Evolutionary conservation across 2,888 invertebrate genomes (phyloP).

Genomic region (Conistra vaccinii): DNA sequence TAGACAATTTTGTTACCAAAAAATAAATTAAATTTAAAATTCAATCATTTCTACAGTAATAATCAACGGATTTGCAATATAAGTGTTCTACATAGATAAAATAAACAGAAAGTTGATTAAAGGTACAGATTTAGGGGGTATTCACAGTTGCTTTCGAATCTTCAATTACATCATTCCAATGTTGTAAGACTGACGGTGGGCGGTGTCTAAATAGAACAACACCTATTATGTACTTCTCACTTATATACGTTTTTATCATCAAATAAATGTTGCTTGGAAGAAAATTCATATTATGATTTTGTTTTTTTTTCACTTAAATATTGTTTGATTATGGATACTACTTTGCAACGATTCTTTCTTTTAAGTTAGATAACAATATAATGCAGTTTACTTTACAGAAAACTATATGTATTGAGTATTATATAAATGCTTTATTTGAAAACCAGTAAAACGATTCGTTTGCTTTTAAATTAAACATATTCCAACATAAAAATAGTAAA

Average conservation of each 20-base stretch:
- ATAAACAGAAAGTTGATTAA: neutral
- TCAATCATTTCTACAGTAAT: neutral
- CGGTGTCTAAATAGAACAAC: slow-evolving; percentile 87
- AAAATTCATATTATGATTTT: neutral
- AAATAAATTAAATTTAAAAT: neutral
- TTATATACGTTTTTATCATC: slow-evolving; percentile 60
- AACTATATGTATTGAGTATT: neutral
- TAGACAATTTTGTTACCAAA: neutral
- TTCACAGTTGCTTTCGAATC: neutral
- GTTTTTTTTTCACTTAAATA: neutral
- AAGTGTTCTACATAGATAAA: neutral
- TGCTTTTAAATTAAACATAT: neutral
- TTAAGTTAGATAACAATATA: neutral
- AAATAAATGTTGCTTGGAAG: slow-evolving; percentile 1
- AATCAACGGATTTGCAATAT: too few species aligned
- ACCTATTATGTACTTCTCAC: slow-evolving; percentile 80
- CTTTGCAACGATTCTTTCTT: neutral
- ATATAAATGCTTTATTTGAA: neutral
- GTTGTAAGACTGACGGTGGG: slow-evolving; percentile 76
- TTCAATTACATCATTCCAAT: slow-evolving; percentile 50
- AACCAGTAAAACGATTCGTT: neutral
- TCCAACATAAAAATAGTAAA: neutral
- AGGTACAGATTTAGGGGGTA: neutral
- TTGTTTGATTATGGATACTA: neutral
- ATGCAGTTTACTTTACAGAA: neutral